Evolutionary conservation across 2,113 vertebrate species (phyloP).

Genomic region (Passer domesticus): DNA sequence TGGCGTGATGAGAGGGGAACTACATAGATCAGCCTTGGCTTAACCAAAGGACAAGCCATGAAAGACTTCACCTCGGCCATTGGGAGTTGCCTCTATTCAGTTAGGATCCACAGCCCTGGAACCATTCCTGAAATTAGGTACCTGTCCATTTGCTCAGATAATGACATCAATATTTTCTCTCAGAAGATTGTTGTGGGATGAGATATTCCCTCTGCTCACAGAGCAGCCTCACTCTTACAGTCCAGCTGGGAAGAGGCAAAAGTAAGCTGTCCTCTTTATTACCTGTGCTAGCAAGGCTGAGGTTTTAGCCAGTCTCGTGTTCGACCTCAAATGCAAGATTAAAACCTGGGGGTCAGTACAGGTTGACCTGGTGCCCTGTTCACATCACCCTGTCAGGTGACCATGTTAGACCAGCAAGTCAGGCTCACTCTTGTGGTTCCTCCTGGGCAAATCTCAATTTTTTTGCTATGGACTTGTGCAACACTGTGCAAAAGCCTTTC

Average conservation of each 20-base stretch:
- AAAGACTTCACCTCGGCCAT: background rate
- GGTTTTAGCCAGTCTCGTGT: background rate
- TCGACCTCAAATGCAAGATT: background rate
- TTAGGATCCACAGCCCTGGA: background rate
- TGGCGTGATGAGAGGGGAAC: background rate
- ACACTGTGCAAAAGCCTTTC: background rate
- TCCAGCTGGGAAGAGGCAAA: background rate
- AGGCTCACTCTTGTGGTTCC: background rate
- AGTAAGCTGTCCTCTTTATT: background rate
- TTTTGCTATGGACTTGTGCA: background rate
- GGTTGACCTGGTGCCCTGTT: background rate
- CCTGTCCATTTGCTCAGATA: background rate
- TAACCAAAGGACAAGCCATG: background rate
- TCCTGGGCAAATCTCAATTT: background rate
- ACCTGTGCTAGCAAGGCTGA: background rate
- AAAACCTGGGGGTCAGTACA: background rate
- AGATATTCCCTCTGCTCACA: accelerated
- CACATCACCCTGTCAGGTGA: background rate
- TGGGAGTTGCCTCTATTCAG: background rate
- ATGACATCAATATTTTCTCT: background rate
- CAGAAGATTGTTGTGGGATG: background rate
- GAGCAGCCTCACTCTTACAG: background rate
- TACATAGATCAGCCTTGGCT: background rate
- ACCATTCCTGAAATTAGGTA: background rate
- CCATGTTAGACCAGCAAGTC: background rate